A percentile compares a stretch with the other conserved stretches of the same genome.
Evolutionary conservation across 2,113 vertebrate genomes (phyloP).

Genomic region (Butastur rufipennis): DNA sequence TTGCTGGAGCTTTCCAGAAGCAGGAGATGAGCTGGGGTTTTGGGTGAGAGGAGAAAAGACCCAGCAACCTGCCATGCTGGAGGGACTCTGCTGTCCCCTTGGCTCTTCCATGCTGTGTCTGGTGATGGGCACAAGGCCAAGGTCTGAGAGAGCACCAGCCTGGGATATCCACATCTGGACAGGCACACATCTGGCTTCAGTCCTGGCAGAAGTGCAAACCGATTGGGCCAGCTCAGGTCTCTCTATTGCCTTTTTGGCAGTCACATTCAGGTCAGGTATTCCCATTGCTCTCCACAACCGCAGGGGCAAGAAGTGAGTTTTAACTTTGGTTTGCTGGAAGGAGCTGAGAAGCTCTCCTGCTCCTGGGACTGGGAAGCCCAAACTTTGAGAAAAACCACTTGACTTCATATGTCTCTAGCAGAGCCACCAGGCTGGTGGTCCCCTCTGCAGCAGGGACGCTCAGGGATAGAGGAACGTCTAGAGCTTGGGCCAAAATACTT

Average conservation of each 20-base stretch:
- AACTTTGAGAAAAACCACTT: neutral
- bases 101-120: neutral
- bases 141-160: neutral
- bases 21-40: neutral
- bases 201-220: neutral
- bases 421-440: neutral
- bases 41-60: neutral
- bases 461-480: neutral
- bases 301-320: neutral
- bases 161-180: neutral
- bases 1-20: conserved; percentile 52
- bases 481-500: neutral
- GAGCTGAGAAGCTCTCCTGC: neutral
- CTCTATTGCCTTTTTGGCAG: neutral
- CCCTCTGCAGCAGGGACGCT: neutral
- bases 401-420: fast-evolving
- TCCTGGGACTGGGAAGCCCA: neutral
- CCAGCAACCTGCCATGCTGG: neutral
- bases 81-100: neutral
- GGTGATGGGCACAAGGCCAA: neutral
- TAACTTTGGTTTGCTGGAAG: neutral
- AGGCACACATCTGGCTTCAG: neutral
- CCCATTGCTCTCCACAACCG: neutral
- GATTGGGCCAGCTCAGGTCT: neutral
- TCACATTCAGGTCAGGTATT: neutral